These are phyloP conservation scores for Prionailurus viverrinus DNA, from an alignment of 2,113 vertebrate genomes.

Conservation along the genomic window DNA sequence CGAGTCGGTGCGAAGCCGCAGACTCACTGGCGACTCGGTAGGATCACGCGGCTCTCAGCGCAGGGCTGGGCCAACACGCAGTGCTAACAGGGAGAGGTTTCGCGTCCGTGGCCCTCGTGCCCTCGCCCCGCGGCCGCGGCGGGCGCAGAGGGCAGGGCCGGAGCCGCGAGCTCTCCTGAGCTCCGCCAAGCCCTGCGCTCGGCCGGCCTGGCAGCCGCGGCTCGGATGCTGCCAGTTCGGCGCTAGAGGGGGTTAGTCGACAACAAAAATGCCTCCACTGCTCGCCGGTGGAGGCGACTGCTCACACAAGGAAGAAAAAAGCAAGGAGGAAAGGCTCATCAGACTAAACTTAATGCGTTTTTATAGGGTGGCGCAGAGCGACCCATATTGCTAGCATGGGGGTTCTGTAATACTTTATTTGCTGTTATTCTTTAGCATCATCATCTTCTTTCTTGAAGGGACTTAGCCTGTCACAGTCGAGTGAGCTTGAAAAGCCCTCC, in stretches of 20 bases:
- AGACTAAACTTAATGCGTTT: not conserved
- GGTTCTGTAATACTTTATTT: not conserved
- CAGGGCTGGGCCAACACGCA: accelerated
- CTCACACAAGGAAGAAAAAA: accelerated
- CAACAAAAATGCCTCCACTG: constrained; percentile 81
- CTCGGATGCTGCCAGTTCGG: constrained; percentile 82
- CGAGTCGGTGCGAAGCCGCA: not conserved
- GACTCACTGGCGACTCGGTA: not conserved
- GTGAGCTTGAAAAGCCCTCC: not conserved
- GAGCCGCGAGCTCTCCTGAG: not conserved
- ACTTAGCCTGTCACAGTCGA: not conserved
- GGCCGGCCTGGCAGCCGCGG: constrained; percentile 42
- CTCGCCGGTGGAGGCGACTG: not conserved
- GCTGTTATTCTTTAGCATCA: not conserved
- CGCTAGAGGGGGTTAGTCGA: constrained; percentile 95
- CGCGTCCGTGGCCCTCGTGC: no score
- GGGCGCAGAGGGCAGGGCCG: not conserved
- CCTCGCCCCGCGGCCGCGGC: not conserved
- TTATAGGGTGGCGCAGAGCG: not conserved
- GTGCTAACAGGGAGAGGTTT: not conserved
- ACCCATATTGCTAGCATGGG: accelerated
- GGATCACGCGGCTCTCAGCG: not conserved
- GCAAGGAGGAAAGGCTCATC: not conserved
- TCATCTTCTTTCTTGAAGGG: not conserved
- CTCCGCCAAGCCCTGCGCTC: not conserved